phyloP scores from a whole-genome alignment of 2,797 vertebrate species.

The Echeneis naucrates region DNA sequence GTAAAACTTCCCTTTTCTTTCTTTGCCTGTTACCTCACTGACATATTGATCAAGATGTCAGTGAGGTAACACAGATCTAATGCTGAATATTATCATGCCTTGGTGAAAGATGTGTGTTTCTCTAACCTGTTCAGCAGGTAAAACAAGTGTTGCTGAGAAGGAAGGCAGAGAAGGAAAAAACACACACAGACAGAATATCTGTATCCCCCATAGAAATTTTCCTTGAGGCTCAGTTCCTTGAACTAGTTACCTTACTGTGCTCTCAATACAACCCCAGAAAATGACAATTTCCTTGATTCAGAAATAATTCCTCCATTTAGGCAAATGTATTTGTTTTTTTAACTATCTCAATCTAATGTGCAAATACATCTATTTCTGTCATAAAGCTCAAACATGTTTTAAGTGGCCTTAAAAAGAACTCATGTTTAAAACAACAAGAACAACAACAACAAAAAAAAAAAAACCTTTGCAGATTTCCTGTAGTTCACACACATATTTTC shows the following conservation, averaged over 20 bases:
- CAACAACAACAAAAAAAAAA: no score
- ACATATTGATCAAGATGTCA: no score
- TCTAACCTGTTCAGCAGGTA: slow-evolving; percentile 61
- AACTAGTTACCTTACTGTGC: neutral
- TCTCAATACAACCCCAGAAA: neutral
- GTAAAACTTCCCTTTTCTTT: neutral
- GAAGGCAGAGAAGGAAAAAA: slow-evolving; percentile 14
- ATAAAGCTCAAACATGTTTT: no score
- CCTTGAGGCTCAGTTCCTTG: neutral
- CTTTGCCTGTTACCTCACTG: no score
- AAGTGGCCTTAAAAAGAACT: no score
- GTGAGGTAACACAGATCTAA: no score
- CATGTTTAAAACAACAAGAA: no score
- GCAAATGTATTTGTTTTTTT: neutral
- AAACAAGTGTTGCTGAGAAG: slow-evolving; percentile 42
- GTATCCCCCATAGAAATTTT: neutral
- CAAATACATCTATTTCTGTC: neutral
- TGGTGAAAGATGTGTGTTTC: slow-evolving; percentile 8
- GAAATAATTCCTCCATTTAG: neutral
- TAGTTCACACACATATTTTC: neutral
- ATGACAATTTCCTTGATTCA: no score
- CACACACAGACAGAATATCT: slow-evolving; percentile 8
- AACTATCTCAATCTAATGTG: neutral
- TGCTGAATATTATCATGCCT: neutral
- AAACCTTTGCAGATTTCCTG: no score